These are phyloP conservation scores for Heliopora coerulea DNA, from an alignment of 92 coral and sea anemone species.

Conservation along the genomic window DNA sequence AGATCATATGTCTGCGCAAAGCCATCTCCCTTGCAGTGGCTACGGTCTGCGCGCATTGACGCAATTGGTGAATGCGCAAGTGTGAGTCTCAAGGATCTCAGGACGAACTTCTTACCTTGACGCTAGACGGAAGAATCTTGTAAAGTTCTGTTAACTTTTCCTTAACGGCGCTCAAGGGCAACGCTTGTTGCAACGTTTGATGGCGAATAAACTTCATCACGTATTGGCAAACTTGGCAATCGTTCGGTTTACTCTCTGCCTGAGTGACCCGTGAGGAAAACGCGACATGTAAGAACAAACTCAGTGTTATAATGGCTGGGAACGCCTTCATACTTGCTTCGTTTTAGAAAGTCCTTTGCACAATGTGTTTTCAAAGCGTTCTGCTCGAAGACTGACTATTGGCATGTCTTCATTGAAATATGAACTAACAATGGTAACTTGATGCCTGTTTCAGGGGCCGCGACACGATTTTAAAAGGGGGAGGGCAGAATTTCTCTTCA, in stretches of 20 bases:
- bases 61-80: too few relatives aligned
- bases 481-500: too few relatives aligned
- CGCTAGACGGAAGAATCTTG: slow-evolving; percentile 11
- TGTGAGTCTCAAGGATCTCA: too few relatives aligned
- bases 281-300: background rate
- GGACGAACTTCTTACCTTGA: slow-evolving; percentile 30
- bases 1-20: too few relatives aligned
- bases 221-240: slow-evolving; percentile 24
- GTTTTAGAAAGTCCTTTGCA: background rate
- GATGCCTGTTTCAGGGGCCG: too few relatives aligned
- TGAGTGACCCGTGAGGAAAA: background rate
- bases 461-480: too few relatives aligned
- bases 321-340: background rate
- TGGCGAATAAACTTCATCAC: slow-evolving; percentile 24
- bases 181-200: slow-evolving; percentile 32
- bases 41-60: background rate
- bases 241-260: background rate
- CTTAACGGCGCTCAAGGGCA: slow-evolving; percentile 7
- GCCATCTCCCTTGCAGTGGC: too few relatives aligned
- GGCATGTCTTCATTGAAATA: too few relatives aligned
- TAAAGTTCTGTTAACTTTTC: slow-evolving; percentile 21
- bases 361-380: background rate
- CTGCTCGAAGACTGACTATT: background rate
- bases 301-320: background rate
- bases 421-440: too few relatives aligned